Evolutionary conservation across 2,113 vertebrate species (phyloP).

Genomic region (Pachyramphus minor): DNA sequence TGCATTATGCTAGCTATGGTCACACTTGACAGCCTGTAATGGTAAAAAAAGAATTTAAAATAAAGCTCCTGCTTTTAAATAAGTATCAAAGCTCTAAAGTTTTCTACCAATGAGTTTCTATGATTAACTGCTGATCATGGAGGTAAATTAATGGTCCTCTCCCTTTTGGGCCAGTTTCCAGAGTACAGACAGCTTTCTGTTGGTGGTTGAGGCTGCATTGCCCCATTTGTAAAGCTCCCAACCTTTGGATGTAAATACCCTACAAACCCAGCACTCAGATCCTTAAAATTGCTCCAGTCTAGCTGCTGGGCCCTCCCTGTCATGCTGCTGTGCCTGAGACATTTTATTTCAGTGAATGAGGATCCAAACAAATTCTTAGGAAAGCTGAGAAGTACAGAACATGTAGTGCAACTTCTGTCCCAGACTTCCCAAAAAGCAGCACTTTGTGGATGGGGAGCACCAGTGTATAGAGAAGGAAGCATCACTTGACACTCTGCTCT

Average conservation of each 20-base stretch:
- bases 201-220: not conserved
- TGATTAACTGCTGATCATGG: not conserved
- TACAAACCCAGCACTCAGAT: not conserved
- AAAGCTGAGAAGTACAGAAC: not conserved
- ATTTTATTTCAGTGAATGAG: not conserved
- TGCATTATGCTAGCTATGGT: not conserved
- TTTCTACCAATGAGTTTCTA: not conserved
- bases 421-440: not conserved
- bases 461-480: accelerated
- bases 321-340: not conserved
- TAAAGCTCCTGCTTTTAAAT: not conserved
- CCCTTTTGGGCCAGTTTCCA: not conserved
- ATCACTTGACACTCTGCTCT: not conserved
- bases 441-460: not conserved
- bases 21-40: not conserved
- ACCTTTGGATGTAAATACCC: not conserved
- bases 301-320: not conserved
- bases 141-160: not conserved
- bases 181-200: not conserved
- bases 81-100: not conserved
- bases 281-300: not conserved
- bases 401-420: not conserved
- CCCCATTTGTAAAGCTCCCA: not conserved
- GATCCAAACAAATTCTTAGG: not conserved
- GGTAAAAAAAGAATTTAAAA: not conserved